These are phyloP conservation scores for Glareola pratincola DNA, from an alignment of 2,113 vertebrate genomes.

Conservation along the genomic window DNA sequence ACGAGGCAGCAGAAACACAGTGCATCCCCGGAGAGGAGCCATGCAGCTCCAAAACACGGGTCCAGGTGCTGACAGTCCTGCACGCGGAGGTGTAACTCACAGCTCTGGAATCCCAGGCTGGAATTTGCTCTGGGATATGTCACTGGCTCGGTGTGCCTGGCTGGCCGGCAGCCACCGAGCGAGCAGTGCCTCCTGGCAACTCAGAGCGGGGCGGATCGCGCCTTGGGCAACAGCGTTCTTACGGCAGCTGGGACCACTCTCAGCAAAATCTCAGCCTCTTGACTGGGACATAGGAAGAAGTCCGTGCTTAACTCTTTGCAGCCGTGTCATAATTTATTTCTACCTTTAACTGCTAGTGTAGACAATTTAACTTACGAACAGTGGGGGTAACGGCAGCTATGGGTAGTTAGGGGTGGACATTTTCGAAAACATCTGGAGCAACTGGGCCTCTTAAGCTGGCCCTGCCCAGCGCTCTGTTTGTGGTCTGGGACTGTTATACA, in stretches of 20 bases:
- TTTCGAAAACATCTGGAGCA: neutral
- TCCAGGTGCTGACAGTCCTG: neutral
- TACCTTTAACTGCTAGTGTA: too few relatives aligned
- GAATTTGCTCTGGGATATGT: neutral
- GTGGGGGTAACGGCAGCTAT: neutral
- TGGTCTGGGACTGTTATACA: neutral
- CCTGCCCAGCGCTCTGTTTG: neutral
- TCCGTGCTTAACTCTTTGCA: too few relatives aligned
- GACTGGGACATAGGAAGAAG: too few relatives aligned
- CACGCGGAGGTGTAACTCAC: neutral
- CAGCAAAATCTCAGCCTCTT: too few relatives aligned
- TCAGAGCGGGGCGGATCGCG: accelerated
- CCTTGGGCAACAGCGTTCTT: neutral
- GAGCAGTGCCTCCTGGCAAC: neutral
- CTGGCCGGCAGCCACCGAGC: neutral
- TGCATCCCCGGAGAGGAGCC: neutral
- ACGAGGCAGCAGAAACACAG: neutral
- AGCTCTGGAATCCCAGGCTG: neutral
- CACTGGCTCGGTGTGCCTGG: neutral
- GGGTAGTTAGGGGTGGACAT: neutral
- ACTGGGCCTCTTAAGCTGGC: neutral
- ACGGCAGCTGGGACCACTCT: too few relatives aligned
- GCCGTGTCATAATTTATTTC: too few relatives aligned
- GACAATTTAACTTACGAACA: too few relatives aligned
- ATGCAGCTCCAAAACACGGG: neutral